These are phyloP conservation scores for Scomber scombrus DNA, from an alignment of 2,113 vertebrate genomes.

Conservation along the genomic window DNA sequence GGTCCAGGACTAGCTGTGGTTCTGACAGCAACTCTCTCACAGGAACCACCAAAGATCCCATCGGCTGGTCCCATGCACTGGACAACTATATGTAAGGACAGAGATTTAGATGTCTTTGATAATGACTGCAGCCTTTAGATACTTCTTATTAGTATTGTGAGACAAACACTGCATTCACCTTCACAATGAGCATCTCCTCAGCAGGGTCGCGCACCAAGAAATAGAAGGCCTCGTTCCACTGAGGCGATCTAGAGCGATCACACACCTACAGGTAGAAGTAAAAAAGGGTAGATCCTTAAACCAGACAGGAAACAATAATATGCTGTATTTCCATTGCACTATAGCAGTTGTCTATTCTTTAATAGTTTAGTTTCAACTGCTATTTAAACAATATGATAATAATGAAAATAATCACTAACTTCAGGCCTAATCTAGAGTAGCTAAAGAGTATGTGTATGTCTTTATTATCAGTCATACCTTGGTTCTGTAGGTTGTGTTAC, in stretches of 20 bases:
- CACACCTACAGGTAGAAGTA: conserved; percentile 79
- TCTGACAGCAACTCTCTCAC: conserved; percentile 85
- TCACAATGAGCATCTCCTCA: conserved; percentile 87
- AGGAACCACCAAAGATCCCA: conserved; percentile 88
- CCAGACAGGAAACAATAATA: neutral
- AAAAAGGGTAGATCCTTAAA: neutral
- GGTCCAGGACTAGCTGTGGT: conserved; percentile 86
- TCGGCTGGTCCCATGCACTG: conserved; percentile 81
- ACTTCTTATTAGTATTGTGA: neutral
- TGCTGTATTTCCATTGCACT: neutral
- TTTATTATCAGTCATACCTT: conserved; percentile 79
- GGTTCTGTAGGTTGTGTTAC: conserved; percentile 83
- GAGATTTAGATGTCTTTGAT: neutral
- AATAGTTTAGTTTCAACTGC: neutral
- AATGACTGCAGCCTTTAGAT: neutral
- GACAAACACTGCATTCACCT: conserved; percentile 78
- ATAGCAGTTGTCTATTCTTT: neutral
- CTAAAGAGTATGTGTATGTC: neutral
- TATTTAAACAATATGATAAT: neutral
- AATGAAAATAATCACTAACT: neutral
- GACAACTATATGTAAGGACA: conserved; percentile 71
- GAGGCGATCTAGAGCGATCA: conserved; percentile 83
- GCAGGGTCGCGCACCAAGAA: conserved; percentile 87
- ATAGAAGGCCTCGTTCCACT: conserved; percentile 89
- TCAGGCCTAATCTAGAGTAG: too few species aligned